phyloP scores from a whole-genome alignment of 37 sponge, comb jelly and placozoan genomes.

The Theonella swinhoei region DNA sequence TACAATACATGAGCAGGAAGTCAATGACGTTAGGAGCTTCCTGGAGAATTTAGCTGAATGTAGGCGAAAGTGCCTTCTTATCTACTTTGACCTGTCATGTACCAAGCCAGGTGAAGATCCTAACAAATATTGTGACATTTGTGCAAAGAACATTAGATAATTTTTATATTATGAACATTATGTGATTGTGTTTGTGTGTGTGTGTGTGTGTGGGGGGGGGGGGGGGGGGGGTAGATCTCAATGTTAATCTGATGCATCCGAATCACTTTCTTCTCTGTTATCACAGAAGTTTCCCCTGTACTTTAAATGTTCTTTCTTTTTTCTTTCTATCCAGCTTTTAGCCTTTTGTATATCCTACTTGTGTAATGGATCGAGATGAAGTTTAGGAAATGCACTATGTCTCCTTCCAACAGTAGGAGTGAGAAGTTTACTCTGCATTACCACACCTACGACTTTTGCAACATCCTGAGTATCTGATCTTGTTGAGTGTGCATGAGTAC shows the following conservation, averaged over 20 bases:
- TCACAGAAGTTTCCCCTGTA: no score
- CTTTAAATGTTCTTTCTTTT: neutral
- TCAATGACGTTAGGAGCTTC: constrained; percentile 22
- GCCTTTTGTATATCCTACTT: neutral
- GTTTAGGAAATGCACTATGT: neutral
- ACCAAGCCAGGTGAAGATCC: neutral
- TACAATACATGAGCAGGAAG: no score
- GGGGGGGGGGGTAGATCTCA: no score
- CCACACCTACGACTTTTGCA: constrained; percentile 5
- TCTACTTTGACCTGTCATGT: constrained; percentile 1
- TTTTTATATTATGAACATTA: neutral
- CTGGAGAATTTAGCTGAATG: constrained; percentile 21
- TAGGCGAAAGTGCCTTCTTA: no score
- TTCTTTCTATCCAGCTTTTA: neutral
- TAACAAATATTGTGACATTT: neutral
- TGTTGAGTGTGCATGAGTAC: constrained; percentile 7
- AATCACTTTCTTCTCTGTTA: no score
- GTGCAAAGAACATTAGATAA: no score
- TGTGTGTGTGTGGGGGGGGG: no score
- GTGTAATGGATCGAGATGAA: neutral
- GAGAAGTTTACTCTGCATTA: neutral
- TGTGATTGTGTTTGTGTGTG: no score
- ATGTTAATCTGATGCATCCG: no score
- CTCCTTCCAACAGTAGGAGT: neutral
- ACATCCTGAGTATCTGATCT: constrained; percentile 7